phyloP scores from a whole-genome alignment of 2,888 invertebrate genomes.

The Campoletis raptor region DNA sequence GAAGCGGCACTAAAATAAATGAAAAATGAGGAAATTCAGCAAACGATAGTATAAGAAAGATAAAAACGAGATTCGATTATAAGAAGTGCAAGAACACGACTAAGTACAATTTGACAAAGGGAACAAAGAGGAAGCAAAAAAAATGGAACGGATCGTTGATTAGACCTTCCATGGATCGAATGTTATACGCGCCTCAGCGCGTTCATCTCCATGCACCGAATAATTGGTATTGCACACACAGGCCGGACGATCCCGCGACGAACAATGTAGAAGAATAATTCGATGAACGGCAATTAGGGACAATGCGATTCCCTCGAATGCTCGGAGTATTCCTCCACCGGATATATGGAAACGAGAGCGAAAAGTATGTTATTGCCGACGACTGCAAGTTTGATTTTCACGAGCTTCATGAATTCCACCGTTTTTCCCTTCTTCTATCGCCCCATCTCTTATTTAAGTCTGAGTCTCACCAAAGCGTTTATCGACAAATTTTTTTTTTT shows the following conservation, averaged over 20 bases:
- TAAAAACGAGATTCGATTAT: not conserved
- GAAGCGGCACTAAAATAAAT: too few relatives aligned
- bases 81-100: not conserved
- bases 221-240: conserved; percentile 52
- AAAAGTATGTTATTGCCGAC: conserved; percentile 22
- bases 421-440: not conserved
- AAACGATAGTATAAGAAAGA: not conserved
- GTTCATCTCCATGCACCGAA: conserved; percentile 49
- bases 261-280: conserved; percentile 50
- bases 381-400: not conserved
- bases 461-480: too few relatives aligned
- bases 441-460: not conserved
- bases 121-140: conserved; percentile 27
- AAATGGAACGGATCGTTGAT: conserved; percentile 54
- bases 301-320: conserved; percentile 55
- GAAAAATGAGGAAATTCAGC: not conserved
- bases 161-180: conserved; percentile 37
- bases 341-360: conserved; percentile 46
- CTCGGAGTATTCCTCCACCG: conserved; percentile 33
- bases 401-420: not conserved
- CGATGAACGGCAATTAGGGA: conserved; percentile 62
- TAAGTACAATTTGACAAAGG: conserved; percentile 20
- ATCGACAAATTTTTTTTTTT: too few relatives aligned
- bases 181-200: conserved; percentile 29
- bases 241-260: conserved; percentile 37